Evolutionary conservation across 2,888 invertebrate genomes (phyloP).

Genomic region (Phrixothrix hirtus): DNA sequence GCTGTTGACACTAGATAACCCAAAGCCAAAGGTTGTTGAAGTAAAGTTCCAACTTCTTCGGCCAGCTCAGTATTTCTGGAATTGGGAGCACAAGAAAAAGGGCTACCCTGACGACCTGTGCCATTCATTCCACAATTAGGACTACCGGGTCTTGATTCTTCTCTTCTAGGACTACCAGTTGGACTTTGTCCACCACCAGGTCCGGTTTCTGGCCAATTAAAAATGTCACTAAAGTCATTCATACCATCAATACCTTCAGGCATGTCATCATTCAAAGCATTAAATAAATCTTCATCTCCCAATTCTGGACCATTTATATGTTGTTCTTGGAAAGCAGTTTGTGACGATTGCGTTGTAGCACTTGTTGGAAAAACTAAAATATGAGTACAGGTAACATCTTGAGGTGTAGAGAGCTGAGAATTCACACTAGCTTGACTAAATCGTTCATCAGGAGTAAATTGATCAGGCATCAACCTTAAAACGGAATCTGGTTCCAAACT

Average conservation of each 20-base stretch:
- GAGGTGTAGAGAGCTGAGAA: conserved; percentile 90
- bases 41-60: conserved; percentile 69
- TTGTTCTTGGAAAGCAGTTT: conserved; percentile 70
- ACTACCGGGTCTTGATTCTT: conserved; percentile 60
- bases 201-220: conserved; percentile 69
- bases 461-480: conserved; percentile 90
- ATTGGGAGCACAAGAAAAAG: conserved; percentile 57
- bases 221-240: conserved; percentile 77
- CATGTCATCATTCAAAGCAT: conserved; percentile 64
- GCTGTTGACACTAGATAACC: conserved; percentile 98
- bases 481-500: conserved; percentile 78
- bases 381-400: conserved; percentile 96
- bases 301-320: conserved; percentile 69
- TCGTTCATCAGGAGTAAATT: conserved; percentile 93
- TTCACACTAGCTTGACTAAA: conserved; percentile 83
- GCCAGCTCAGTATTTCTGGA: conserved; percentile 48
- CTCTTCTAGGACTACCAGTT: conserved; percentile 59
- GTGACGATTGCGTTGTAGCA: conserved; percentile 85
- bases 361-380: conserved; percentile 98
- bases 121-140: conserved; percentile 56
- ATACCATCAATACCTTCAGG: conserved; percentile 70
- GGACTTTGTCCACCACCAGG: conserved; percentile 64
- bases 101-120: conserved; percentile 54
- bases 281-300: conserved; percentile 69
- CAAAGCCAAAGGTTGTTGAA: conserved; percentile 97